These are phyloP conservation scores for Amphimedon queenslandica DNA, from an alignment of 37 sponge, comb jelly and placozoan species.

Conservation along the genomic window DNA sequence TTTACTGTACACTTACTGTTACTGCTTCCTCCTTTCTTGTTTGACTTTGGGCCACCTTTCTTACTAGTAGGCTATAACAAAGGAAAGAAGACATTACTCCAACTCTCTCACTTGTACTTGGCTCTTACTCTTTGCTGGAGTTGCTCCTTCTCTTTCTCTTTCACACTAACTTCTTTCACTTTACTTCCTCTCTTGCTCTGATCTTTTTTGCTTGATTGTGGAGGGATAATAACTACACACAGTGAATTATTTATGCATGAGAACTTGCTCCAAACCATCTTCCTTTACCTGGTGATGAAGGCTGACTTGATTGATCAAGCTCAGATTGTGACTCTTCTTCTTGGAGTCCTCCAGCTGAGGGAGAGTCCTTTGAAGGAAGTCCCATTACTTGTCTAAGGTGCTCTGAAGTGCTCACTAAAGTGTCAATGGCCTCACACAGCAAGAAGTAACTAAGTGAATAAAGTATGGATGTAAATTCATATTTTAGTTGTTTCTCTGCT, in stretches of 20 bases:
- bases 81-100: neutral
- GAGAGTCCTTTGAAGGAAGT: conserved; percentile 16
- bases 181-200: conserved; percentile 3
- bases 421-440: conserved; percentile 48
- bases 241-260: too few relatives aligned
- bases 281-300: conserved; percentile 6
- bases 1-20: too few relatives aligned
- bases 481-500: neutral
- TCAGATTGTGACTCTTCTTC: neutral
- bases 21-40: too few relatives aligned
- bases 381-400: conserved; percentile 50
- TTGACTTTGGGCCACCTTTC: too few relatives aligned
- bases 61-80: conserved; percentile 2
- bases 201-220: neutral
- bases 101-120: neutral
- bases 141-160: conserved; percentile 1
- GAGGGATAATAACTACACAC: neutral
- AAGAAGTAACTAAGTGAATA: conserved; percentile 23
- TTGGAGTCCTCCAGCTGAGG: neutral
- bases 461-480: neutral
- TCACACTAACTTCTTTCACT: neutral
- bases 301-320: neutral
- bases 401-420: conserved; percentile 6
- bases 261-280: too few relatives aligned
- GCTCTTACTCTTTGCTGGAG: too few relatives aligned